Percentiles rank a stretch among this genome's conserved stretches.
Conservation (phyloP, 2,113 vertebrate genomes). For the Leucosticte australis region DNA sequence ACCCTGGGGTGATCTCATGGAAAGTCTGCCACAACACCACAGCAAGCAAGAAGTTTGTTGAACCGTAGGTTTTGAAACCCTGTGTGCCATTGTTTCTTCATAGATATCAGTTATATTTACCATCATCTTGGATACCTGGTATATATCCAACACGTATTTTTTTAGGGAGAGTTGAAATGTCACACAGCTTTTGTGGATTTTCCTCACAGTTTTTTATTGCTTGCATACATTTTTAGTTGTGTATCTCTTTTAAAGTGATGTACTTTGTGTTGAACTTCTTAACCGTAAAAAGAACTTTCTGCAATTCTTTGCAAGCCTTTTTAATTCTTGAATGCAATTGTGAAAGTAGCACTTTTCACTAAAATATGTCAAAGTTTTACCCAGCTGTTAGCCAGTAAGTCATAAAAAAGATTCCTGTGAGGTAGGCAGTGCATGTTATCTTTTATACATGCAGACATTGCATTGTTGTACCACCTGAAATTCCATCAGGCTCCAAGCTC, state of each 20-base stretch:
- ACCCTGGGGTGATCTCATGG: background rate
- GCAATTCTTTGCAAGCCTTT: background rate
- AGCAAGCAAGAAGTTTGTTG: background rate
- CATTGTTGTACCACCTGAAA: constrained; percentile 49
- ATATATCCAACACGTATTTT: background rate
- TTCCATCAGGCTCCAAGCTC: constrained; percentile 44
- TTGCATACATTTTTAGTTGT: background rate
- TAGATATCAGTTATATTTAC: background rate
- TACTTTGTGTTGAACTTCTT: background rate
- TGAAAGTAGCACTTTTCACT: background rate
- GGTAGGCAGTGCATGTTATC: constrained; percentile 24
- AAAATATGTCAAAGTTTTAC: constrained; percentile 6
- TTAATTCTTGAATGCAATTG: background rate
- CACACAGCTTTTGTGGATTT: background rate
- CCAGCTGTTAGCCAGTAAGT: background rate
- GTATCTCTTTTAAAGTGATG: background rate
- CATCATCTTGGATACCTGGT: background rate
- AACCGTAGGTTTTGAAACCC: background rate
- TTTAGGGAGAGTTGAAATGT: background rate
- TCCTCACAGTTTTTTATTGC: background rate
- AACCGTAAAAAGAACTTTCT: background rate
- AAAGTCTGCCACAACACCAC: background rate
- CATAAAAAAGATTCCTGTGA: constrained; percentile 15
- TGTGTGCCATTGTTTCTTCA: fast-evolving
- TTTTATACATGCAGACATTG: constrained; percentile 50